Percentiles rank a stretch among this genome's conserved stretches.
These are phyloP conservation scores for Dunckerocampus dactyliophorus DNA, from an alignment of 2,113 vertebrate species.

Conservation along the genomic window DNA sequence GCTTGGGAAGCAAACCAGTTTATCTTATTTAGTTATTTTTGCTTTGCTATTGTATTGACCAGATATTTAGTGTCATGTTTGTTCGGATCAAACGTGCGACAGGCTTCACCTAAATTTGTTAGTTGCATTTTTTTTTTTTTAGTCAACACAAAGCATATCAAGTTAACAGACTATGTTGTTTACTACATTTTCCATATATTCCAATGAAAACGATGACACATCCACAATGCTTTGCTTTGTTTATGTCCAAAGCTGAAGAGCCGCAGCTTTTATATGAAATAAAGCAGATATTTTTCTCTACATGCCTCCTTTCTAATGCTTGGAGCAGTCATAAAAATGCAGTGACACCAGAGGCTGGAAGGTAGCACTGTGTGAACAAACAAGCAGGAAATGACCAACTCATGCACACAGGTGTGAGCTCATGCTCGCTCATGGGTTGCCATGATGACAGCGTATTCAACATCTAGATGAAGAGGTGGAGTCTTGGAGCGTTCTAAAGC, in stretches of 20 bases:
- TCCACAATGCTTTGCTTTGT: constrained; percentile 5
- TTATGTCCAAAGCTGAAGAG: constrained; percentile 8
- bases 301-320: background rate
- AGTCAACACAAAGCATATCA: constrained; percentile 1
- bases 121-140: background rate
- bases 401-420: no score
- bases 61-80: constrained; percentile 10
- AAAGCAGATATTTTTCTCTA: constrained; percentile 63
- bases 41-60: constrained; percentile 26
- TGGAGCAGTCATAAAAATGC: no score
- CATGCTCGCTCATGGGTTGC: no score
- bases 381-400: no score
- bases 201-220: background rate
- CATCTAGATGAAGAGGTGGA: no score
- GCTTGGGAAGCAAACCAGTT: constrained; percentile 25
- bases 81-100: constrained; percentile 1
- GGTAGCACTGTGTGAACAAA: background rate
- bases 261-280: constrained; percentile 59
- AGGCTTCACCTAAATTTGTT: background rate
- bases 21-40: constrained; percentile 10
- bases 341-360: no score
- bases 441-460: no score
- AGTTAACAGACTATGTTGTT: background rate
- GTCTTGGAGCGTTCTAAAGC: no score
- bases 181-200: no score